These are phyloP conservation scores for Tinamus major DNA, from an alignment of 2,797 vertebrate genomes.

Conservation along the genomic window DNA sequence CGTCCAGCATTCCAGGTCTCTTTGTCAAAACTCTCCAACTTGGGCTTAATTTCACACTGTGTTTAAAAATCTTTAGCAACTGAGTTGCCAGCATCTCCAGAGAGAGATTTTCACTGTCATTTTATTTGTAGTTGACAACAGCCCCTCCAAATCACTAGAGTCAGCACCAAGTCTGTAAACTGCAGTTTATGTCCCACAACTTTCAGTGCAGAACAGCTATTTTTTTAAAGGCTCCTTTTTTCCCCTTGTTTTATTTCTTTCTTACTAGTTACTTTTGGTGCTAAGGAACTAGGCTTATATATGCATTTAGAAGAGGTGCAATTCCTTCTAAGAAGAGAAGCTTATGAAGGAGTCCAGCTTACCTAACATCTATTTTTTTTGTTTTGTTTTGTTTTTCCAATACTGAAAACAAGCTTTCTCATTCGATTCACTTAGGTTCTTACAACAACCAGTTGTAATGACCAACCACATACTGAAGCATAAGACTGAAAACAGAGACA, in stretches of 20 bases:
- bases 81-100: not conserved
- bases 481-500: not conserved
- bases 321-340: not conserved
- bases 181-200: not conserved
- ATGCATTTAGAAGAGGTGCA: not conserved
- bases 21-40: not conserved
- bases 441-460: not conserved
- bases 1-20: not conserved
- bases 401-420: not conserved
- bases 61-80: not conserved
- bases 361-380: not conserved
- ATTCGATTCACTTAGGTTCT: not conserved
- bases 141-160: not conserved
- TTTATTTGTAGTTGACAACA: not conserved
- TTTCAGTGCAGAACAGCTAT: not conserved
- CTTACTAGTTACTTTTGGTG: not conserved
- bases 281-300: not conserved
- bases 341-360: not conserved
- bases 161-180: fast-evolving
- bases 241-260: not conserved
- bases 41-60: not conserved
- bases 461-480: not conserved
- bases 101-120: not conserved
- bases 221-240: not conserved
- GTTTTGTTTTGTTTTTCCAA: not conserved